A percentile compares a stretch with the other conserved stretches of the same genome.
Evolutionary conservation across 2,797 vertebrate species (phyloP).

Genomic region (Pseudotriccus pelzelni): DNA sequence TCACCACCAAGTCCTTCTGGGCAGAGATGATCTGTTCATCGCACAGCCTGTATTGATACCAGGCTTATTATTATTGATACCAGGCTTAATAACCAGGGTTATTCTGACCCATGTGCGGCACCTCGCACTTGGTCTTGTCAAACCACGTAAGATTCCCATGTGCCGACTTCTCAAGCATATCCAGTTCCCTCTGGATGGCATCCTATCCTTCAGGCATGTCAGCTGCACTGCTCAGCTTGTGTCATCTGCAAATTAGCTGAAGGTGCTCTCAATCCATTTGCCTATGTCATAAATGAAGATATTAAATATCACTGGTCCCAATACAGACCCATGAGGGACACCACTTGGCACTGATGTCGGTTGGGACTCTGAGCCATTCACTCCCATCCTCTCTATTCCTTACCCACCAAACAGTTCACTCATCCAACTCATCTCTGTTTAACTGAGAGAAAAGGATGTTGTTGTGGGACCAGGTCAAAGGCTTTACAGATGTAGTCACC

Average conservation of each 20-base stretch:
- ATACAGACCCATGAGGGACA: no score
- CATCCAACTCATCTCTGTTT: neutral
- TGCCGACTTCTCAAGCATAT: neutral
- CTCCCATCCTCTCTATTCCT: neutral
- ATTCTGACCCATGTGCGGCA: rapidly evolving
- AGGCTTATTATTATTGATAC: no score
- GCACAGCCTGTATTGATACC: neutral
- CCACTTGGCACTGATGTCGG: neutral
- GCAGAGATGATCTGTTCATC: neutral
- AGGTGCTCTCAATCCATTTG: neutral
- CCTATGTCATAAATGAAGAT: neutral
- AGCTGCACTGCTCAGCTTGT: neutral
- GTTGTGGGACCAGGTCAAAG: neutral
- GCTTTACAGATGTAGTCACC: neutral
- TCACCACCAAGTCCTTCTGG: neutral
- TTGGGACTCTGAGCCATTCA: neutral
- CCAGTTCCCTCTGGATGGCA: neutral
- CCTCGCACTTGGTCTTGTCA: neutral
- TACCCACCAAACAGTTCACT: neutral
- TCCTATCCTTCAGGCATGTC: neutral
- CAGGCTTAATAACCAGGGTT: neutral
- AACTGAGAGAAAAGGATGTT: neutral
- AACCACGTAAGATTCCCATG: no score
- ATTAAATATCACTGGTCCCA: neutral
- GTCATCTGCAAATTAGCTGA: neutral